Evolutionary conservation across 2,113 vertebrate genomes (phyloP).

Genomic region (Aphyosemion australe): DNA sequence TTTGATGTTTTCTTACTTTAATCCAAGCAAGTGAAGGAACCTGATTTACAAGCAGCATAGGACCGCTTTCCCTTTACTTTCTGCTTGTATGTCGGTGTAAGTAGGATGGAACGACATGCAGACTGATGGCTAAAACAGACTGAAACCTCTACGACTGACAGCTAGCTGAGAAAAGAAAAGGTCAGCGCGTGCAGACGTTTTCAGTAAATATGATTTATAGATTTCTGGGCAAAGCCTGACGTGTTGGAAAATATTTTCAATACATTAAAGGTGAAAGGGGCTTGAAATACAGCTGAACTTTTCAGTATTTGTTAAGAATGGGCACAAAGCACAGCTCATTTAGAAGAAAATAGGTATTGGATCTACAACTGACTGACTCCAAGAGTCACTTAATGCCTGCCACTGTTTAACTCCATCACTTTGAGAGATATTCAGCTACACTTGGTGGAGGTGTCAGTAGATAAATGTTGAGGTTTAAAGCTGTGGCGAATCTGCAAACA

Average conservation of each 20-base stretch:
- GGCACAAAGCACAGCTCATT: too few species aligned
- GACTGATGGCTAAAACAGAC: conserved; percentile 65
- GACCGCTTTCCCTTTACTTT: conserved; percentile 49
- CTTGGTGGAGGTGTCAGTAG: too few species aligned
- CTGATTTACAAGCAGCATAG: conserved; percentile 60
- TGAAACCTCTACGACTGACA: conserved; percentile 14
- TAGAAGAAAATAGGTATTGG: too few species aligned
- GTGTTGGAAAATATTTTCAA: background rate
- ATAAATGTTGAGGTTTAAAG: too few species aligned
- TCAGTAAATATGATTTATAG: conserved; percentile 38
- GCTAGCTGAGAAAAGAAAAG: conserved; percentile 10
- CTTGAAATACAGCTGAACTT: too few species aligned
- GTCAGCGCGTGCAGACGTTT: conserved; percentile 25
- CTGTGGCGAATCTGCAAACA: too few species aligned
- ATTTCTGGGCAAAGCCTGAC: background rate
- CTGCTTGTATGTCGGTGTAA: conserved; percentile 39
- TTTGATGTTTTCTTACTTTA: conserved; percentile 54
- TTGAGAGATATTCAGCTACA: too few species aligned
- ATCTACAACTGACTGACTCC: too few species aligned
- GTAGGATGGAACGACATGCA: conserved; percentile 33
- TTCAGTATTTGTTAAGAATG: too few species aligned
- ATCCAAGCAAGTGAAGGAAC: conserved; percentile 20
- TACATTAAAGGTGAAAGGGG: background rate
- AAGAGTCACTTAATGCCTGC: too few species aligned
- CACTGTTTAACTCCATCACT: too few species aligned